Evolutionary conservation across 2,888 invertebrate species (phyloP), one percentile per base, ranked within the genome.

Genomic region (Oscheius sp.): DNA sequence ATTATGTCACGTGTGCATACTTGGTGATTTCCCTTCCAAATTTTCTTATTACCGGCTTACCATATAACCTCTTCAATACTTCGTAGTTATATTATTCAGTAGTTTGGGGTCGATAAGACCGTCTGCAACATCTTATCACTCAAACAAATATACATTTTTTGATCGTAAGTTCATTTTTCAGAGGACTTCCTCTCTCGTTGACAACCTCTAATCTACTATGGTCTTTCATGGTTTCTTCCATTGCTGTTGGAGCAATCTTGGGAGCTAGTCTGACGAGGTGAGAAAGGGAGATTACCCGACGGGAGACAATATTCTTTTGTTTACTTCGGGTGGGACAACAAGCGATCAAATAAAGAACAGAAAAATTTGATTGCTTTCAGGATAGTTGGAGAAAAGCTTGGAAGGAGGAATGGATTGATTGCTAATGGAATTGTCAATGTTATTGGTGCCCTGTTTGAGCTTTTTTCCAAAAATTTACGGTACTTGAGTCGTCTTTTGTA

Each of bases 181-280:
- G 59, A 26, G 71, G 71, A n/a, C 62, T 49, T 12, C 63, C 68
- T 1, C 45, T 79, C 28, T 51, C 69, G 9, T 45, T 74, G 24
- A 80, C 81, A 12, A 54, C 71, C 44, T 75, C 84, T 22, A 86
- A 85, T 28, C 76, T 86, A 33, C 74, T 87, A 22, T 88, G 86
- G 85, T 86, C 87, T 0, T 80, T 88, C 62, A 83, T 87, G 2
- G 88, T 88, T 26, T 85, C 87, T 26, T 75, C 74, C 59, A 82
- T 85, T 61, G 78, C 83, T 20, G 63, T 85, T 30, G 85, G 85
- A 24, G 84, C 84, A 0, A 79, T 84, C 57, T 32, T 78, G 20
- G 85, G 85, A 32, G 82, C 83, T 5, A 77, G 87, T 6, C 68
- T 86, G 0, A 87, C 86, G 1, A 86, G 87, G 57, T 86, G 8